phyloP scores from a whole-genome alignment of 2,888 invertebrate genomes.

The Coelinius sp. region DNA sequence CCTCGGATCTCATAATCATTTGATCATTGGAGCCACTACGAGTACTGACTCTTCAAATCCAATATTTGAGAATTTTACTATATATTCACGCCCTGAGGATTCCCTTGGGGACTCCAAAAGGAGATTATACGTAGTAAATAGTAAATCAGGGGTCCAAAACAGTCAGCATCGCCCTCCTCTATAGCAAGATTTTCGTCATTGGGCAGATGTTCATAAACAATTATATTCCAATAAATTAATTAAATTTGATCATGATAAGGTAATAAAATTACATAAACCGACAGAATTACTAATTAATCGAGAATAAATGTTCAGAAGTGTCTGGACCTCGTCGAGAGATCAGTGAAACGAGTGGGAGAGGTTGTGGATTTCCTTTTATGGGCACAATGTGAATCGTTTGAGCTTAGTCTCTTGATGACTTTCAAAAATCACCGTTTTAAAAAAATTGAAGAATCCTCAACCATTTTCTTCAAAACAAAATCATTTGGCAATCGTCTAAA shows the following conservation, averaged over 20 bases:
- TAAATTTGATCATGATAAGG: too few relatives aligned
- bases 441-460: too few relatives aligned
- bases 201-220: background rate
- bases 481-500: too few relatives aligned
- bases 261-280: too few relatives aligned
- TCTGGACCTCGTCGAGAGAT: background rate
- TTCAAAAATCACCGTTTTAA: background rate
- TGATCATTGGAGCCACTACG: background rate
- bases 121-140: background rate
- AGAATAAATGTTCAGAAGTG: background rate
- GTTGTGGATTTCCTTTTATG: conserved; percentile 42
- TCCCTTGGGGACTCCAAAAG: background rate
- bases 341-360: background rate
- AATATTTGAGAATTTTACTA: background rate
- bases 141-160: background rate
- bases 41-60: background rate
- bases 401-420: background rate
- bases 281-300: background rate
- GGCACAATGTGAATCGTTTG: conserved; percentile 36
- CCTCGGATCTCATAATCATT: conserved; percentile 9
- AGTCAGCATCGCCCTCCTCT: background rate
- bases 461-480: too few relatives aligned
- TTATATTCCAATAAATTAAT: too few relatives aligned
- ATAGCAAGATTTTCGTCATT: conserved; percentile 16
- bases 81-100: background rate